Evolutionary conservation across 2,888 invertebrate species (phyloP).

Genomic region (Drosophila incognita): DNA sequence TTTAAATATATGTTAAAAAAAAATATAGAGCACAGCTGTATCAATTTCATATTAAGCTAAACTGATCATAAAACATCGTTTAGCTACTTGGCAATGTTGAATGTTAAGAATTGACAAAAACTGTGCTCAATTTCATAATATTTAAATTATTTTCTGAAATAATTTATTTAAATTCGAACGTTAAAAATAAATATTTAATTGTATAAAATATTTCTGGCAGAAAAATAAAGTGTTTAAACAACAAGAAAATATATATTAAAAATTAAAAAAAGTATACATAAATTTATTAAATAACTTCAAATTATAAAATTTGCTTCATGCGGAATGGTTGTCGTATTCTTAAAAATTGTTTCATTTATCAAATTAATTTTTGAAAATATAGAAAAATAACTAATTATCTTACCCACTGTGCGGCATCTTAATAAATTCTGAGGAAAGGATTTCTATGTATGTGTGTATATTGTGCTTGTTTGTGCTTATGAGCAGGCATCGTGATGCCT

Average conservation of each 20-base stretch:
- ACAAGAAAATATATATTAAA: no score
- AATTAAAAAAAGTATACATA: no score
- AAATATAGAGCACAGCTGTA: background rate
- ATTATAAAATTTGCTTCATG: background rate
- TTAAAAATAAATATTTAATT: background rate
- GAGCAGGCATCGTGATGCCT: slow-evolving; percentile 17
- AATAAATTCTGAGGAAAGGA: slow-evolving; percentile 18
- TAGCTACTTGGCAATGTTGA: background rate
- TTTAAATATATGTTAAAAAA: background rate
- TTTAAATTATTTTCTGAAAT: background rate
- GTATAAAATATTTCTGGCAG: no score
- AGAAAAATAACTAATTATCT: background rate
- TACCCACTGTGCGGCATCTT: slow-evolving; percentile 41
- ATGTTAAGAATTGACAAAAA: background rate
- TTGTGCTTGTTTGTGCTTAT: background rate
- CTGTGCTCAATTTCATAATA: no score
- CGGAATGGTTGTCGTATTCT: background rate
- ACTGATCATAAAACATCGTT: background rate
- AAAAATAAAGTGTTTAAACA: background rate
- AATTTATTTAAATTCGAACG: background rate
- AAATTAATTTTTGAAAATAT: background rate
- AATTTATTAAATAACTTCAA: background rate
- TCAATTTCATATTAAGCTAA: no score
- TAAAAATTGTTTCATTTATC: background rate
- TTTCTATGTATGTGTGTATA: background rate